Conservation (phyloP, 2,888 invertebrate species). For the Eupithecia vulgata region DNA sequence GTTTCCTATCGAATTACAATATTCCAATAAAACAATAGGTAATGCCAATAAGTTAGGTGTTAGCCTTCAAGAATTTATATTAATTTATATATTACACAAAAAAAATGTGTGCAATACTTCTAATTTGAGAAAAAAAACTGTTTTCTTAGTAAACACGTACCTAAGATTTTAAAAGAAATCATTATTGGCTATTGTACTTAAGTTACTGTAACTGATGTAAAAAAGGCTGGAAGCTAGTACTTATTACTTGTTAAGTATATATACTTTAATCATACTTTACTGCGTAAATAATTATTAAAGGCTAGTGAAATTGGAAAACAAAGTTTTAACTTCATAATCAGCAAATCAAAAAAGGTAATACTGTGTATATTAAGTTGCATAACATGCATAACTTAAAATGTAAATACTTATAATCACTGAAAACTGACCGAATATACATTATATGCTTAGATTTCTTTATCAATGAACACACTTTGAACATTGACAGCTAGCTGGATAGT, state of each 20-base stretch:
- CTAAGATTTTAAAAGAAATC: neutral
- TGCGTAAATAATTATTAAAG: neutral
- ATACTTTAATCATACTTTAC: neutral
- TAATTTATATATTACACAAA: slow-evolving; percentile 47
- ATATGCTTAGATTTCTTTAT: slow-evolving; percentile 15
- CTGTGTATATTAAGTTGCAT: neutral
- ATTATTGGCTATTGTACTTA: neutral
- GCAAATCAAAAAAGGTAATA: neutral
- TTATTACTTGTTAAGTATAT: neutral
- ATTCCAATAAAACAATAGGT: slow-evolving; percentile 23
- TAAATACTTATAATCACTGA: slow-evolving; percentile 4
- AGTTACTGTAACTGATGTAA: neutral
- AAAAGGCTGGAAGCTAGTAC: neutral
- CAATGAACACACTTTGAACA: slow-evolving; percentile 28
- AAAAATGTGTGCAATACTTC: slow-evolving; percentile 50
- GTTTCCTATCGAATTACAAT: slow-evolving; percentile 26
- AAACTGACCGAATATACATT: neutral
- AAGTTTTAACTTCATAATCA: neutral
- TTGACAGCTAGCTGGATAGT: slow-evolving; percentile 22
- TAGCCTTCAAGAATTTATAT: slow-evolving; percentile 46
- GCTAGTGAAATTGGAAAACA: neutral
- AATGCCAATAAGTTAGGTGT: slow-evolving; percentile 36
- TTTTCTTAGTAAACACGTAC: neutral
- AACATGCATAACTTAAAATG: neutral
- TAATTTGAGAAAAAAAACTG: slow-evolving; percentile 55